Evolutionary conservation across 2,113 vertebrate genomes (phyloP).

Genomic region (Urocynchramus pylzowi): DNA sequence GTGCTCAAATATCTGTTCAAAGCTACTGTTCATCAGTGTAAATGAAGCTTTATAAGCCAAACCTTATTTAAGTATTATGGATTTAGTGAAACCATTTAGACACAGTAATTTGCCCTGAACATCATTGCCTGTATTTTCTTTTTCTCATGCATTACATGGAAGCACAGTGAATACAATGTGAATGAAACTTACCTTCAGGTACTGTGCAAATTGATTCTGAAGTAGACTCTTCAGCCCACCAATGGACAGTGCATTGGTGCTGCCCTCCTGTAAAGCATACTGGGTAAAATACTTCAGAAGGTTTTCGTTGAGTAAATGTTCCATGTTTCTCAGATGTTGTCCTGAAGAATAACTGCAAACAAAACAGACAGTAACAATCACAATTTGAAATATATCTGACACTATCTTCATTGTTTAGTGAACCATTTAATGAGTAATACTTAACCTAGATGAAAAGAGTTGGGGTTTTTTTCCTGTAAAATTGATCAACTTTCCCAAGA

Average conservation of each 20-base stretch:
- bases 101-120: background rate
- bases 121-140: background rate
- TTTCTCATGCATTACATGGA: background rate
- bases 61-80: background rate
- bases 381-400: background rate
- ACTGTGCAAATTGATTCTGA: constrained; percentile 56
- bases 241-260: constrained; percentile 32
- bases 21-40: background rate
- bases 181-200: constrained; percentile 47
- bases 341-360: constrained; percentile 2
- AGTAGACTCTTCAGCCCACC: constrained; percentile 43
- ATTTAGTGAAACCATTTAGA: background rate
- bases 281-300: constrained; percentile 62
- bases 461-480: background rate
- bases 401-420: background rate
- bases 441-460: background rate
- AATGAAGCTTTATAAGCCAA: background rate
- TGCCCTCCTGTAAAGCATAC: constrained; percentile 59
- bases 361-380: background rate
- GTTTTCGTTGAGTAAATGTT: constrained; percentile 9
- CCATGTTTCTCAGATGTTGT: constrained; percentile 40
- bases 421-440: background rate
- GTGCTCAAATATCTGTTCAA: background rate
- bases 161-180: background rate
- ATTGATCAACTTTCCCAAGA: background rate